Percentiles rank a stretch among this genome's conserved stretches.
Evolutionary conservation across 2,888 invertebrate species (phyloP).

Genomic region (Drosophila falleni): DNA sequence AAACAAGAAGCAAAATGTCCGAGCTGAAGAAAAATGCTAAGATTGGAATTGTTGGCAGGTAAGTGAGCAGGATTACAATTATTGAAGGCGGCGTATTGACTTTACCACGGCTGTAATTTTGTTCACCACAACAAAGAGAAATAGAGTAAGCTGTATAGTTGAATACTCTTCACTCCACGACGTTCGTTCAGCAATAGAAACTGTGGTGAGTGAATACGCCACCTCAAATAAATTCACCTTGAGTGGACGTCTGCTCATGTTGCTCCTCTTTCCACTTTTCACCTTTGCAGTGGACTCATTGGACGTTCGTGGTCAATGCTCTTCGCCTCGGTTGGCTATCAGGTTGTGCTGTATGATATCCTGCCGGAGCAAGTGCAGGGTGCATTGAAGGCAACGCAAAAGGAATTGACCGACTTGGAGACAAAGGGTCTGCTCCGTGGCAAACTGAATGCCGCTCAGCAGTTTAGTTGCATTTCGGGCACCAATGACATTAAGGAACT

Average conservation of each 20-base stretch:
- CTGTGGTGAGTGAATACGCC: neutral
- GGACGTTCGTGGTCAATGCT: conserved; percentile 99
- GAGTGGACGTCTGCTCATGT: no score
- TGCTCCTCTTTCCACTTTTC: neutral
- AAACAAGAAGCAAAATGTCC: conserved; percentile 58
- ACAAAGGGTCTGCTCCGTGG: conserved; percentile 91
- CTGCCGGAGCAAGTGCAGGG: conserved; percentile 90
- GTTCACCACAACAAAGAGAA: neutral
- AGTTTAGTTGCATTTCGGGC: conserved; percentile 92
- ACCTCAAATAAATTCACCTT: neutral
- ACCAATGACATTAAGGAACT: conserved; percentile 89
- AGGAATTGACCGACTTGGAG: conserved; percentile 90
- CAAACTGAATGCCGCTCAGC: conserved; percentile 90
- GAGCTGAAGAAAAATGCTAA: conserved; percentile 87
- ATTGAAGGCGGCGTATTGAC: neutral
- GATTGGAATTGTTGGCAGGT: conserved; percentile 93
- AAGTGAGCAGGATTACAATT: conserved; percentile 58
- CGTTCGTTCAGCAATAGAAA: neutral
- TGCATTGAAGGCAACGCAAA: conserved; percentile 91
- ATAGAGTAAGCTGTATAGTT: no score
- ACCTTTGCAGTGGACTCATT: conserved; percentile 92
- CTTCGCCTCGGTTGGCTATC: conserved; percentile 96
- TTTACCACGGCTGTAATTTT: neutral
- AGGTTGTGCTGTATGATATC: conserved; percentile 94
- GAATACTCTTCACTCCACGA: no score